Conservation (phyloP, 2,113 vertebrate genomes). For the Muntiacus muntjak region DNA sequence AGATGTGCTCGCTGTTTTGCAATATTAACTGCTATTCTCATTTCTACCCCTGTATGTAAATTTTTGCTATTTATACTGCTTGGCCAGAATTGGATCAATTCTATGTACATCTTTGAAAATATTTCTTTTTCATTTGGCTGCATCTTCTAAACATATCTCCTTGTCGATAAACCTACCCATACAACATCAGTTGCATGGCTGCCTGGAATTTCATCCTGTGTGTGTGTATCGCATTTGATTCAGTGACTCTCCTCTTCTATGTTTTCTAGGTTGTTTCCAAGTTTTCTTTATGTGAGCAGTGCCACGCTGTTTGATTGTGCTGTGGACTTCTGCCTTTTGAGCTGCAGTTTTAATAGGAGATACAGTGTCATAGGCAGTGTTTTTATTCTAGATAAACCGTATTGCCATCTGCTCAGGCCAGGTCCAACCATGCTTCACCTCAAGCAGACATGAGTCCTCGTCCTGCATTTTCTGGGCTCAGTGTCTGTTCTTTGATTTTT, state of each 20-base stretch:
- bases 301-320: neutral
- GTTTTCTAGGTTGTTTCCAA: too few species aligned
- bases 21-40: neutral
- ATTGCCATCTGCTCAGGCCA: neutral
- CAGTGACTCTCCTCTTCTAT: fast-evolving
- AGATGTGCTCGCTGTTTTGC: neutral
- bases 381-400: neutral
- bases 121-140: neutral
- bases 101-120: neutral
- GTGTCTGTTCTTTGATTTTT: neutral
- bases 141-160: neutral
- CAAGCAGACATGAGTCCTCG: fast-evolving
- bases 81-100: neutral
- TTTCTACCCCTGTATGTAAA: too few species aligned
- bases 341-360: neutral
- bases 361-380: fast-evolving
- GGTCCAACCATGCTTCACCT: fast-evolving
- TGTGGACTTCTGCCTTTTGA: neutral
- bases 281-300: neutral
- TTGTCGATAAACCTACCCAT: neutral
- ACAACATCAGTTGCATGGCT: neutral
- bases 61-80: neutral
- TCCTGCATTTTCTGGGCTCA: neutral
- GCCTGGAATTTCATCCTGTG: neutral
- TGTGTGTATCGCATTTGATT: fast-evolving